Conservation (phyloP, 2,797 vertebrate genomes). For the Pterois miles region DNA sequence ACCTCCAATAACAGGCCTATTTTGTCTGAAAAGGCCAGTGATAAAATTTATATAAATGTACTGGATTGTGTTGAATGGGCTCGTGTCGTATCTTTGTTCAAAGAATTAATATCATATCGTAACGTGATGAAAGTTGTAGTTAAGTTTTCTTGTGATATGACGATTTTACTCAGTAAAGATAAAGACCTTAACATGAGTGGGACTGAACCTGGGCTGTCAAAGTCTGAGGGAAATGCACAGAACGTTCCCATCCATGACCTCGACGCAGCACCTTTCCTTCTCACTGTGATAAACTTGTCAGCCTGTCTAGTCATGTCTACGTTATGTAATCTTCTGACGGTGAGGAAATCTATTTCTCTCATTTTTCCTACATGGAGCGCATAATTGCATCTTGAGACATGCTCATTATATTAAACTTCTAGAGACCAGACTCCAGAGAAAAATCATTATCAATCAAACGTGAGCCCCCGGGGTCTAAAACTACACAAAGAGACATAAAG, state of each 20-base stretch:
- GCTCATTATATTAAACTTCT: conserved; percentile 36
- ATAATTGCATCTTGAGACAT: conserved; percentile 44
- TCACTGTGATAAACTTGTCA: not conserved
- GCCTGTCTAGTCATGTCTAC: conserved; percentile 8
- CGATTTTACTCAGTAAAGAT: not conserved
- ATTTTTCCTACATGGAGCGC: conserved; percentile 1
- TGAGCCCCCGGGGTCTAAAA: conserved; percentile 11
- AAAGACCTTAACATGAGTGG: not conserved
- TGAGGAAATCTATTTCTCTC: conserved; percentile 34
- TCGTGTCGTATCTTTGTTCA: not conserved
- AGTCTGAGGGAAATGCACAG: not conserved
- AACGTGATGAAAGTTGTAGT: not conserved
- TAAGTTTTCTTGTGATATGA: not conserved
- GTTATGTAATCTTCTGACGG: conserved; percentile 16
- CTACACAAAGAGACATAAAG: conserved; percentile 37
- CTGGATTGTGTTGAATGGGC: not conserved
- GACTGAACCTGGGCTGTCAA: not conserved
- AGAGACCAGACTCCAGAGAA: not conserved
- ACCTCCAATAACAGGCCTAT: not conserved
- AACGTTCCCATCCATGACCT: not conserved
- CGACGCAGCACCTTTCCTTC: not conserved
- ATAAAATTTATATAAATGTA: not conserved
- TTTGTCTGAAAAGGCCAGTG: not conserved
- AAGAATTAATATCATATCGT: not conserved
- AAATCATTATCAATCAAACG: conserved; percentile 46